Percentiles rank a stretch among this genome's conserved stretches.
Evolutionary conservation across 2,888 invertebrate species (phyloP).

Genomic region (Perizoma flavofasciatum): DNA sequence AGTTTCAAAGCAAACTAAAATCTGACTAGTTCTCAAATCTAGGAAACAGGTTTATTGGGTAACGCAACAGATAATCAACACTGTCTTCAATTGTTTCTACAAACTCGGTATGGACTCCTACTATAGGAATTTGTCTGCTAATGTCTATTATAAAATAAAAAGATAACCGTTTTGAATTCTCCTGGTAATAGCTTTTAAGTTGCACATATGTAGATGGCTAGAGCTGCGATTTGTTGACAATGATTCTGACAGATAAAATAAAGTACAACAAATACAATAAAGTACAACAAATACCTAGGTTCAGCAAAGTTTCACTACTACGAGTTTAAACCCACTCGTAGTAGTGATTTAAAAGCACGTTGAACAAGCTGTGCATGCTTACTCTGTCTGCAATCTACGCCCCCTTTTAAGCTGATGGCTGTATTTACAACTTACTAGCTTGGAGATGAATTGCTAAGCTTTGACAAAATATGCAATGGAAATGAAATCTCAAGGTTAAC

Average conservation of each 20-base stretch:
- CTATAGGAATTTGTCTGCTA: no score
- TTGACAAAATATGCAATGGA: conserved; percentile 1
- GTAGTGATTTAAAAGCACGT: conserved; percentile 11
- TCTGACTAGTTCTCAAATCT: no score
- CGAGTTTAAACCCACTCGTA: conserved; percentile 2
- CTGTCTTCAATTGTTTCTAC: no score
- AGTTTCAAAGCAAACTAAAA: no score
- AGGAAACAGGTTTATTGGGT: no score
- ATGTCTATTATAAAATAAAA: no score
- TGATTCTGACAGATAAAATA: not conserved
- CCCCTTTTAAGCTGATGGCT: conserved; percentile 19
- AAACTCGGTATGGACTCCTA: no score
- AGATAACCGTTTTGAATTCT: no score
- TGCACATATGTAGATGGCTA: no score
- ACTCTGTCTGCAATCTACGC: conserved; percentile 18
- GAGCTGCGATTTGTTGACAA: no score
- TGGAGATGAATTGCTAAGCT: conserved; percentile 4
- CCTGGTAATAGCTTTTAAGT: no score
- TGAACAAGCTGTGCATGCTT: conserved; percentile 19
- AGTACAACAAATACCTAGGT: not conserved
- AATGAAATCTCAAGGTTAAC: not conserved
- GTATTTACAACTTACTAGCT: conserved; percentile 18
- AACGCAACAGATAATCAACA: no score
- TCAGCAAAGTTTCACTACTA: conserved; percentile 4
- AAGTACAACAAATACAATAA: conserved; percentile 1